Evolutionary conservation across 2,113 vertebrate species (phyloP), one percentile per base, ranked within the genome.

Genomic region (Corvus moneduloides): DNA sequence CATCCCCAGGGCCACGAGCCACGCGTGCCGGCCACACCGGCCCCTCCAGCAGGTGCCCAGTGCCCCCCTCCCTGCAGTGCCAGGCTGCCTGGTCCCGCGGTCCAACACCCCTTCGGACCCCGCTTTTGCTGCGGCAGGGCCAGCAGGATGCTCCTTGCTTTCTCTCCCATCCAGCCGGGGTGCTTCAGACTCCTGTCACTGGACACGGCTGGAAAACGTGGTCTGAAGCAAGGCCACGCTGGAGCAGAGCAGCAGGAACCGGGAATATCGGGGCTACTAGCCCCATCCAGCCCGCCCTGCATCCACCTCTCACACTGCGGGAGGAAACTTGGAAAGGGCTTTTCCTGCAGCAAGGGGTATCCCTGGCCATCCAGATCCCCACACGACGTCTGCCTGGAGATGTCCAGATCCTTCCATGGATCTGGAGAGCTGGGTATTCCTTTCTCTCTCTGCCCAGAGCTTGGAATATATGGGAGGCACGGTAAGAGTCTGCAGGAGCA

Each of bases 121-220:
- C 0, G 4, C 6, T 84, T 63, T 74, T 56, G 28, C 6, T 1
- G 4, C 20, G 11, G 24, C 3, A 9, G 43, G 48, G 12, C 8
- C 43, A 15, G 26, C 6, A 4, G 15, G 13, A 44, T 80, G 52
- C 33, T 24, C 9, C 23, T 46, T 1, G 1, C 46, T 44, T 28
- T 19, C 24, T 17, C 21, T 63, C 27, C 64, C 61, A 26, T 2
- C 64, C 44, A 48, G 13, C 2, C 5, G 0, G 14, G 43, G 16
- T 6, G 33, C 39, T 37, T 10, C 26, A 7, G 26, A 2, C 3
- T 21, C 48, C 78, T 2, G 8, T 1, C 1, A 0, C 37, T 64
- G 27, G 28, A 41, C 78, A 32, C 0, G 3, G 16, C 8, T 55
- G 71, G 71, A 39, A 37, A 87, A 66, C 1, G 1, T 0, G 22